These are phyloP conservation scores for Nansenia antarctica DNA, from an alignment of 2,113 vertebrate species.

Conservation along the genomic window DNA sequence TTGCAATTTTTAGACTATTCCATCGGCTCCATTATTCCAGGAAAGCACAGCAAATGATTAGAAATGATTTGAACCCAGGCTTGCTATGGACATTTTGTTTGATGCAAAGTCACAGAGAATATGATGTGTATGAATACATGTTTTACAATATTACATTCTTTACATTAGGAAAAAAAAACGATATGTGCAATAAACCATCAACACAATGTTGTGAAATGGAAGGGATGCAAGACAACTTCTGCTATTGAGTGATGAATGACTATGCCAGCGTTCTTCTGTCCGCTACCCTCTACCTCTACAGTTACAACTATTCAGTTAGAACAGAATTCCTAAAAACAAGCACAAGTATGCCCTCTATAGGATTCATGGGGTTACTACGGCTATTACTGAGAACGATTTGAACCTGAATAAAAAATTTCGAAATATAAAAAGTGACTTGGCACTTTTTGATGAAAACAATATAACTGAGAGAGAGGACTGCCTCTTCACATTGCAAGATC, in stretches of 20 bases:
- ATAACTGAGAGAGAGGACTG: too few relatives aligned
- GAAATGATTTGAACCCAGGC: too few relatives aligned
- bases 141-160: not conserved
- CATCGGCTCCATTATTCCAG: too few relatives aligned
- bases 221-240: not conserved
- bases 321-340: not conserved
- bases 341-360: constrained; percentile 39
- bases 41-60: too few relatives aligned
- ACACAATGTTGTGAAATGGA: not conserved
- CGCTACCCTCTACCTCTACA: not conserved
- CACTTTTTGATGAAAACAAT: too few relatives aligned
- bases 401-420: too few relatives aligned
- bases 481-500: too few relatives aligned
- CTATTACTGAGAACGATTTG: too few relatives aligned
- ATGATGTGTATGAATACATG: not conserved
- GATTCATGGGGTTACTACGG: not conserved
- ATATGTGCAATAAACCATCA: not conserved
- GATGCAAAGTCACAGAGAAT: not conserved
- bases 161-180: too few relatives aligned
- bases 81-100: too few relatives aligned
- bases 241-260: not conserved
- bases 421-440: too few relatives aligned
- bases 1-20: too few relatives aligned
- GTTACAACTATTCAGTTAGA: not conserved
- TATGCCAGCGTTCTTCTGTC: not conserved